These are phyloP conservation scores for Parasteatoda tepidariorum DNA, from an alignment of 1,140 invertebrate species.

Conservation along the genomic window DNA sequence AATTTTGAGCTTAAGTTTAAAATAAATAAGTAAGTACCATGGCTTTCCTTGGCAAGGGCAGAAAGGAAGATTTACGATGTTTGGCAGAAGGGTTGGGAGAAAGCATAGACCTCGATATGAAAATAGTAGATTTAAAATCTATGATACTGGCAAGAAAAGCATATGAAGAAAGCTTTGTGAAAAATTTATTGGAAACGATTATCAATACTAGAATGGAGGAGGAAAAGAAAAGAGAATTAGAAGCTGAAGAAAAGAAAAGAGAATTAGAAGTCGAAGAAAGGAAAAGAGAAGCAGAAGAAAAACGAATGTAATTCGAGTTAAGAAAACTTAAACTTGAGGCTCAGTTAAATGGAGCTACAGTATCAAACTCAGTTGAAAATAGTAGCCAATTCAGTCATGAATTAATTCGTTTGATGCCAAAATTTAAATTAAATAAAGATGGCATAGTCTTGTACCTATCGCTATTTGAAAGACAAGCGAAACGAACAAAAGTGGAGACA, in stretches of 20 bases:
- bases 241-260: background rate
- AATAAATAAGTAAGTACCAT: no score
- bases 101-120: background rate
- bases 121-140: background rate
- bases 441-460: background rate
- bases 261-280: background rate
- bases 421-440: background rate
- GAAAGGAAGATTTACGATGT: background rate
- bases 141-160: background rate
- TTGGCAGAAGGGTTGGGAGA: background rate
- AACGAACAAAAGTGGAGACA: background rate
- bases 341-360: no score
- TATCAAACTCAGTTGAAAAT: background rate
- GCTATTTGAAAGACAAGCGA: background rate
- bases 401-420: background rate
- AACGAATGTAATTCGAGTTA: no score
- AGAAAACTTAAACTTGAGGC: no score
- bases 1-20: no score
- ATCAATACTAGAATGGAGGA: background rate
- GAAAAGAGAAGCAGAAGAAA: background rate
- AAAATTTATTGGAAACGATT: background rate
- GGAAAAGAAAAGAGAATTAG: background rate
- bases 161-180: background rate
- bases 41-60: background rate
- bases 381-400: background rate